Evolutionary conservation across 2,888 invertebrate species (phyloP), one percentile per base, ranked within the genome.

Genomic region (Litoditis marina): DNA sequence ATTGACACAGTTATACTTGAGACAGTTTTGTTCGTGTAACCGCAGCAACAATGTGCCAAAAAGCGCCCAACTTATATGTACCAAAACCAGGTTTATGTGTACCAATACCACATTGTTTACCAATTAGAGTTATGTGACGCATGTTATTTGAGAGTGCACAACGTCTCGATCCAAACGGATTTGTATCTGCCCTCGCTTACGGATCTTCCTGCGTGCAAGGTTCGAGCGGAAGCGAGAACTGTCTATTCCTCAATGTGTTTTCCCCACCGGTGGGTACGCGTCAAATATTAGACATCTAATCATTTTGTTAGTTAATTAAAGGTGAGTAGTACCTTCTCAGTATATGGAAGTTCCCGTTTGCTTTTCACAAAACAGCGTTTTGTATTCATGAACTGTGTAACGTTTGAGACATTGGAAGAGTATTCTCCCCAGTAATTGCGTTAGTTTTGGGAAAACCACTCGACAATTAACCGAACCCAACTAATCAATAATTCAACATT

Each of bases 171-270:
- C 71, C 68, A 30, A 31, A 53, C 16, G 71, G 68, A 2, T 32
- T 66, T 13, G 49, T 68, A 0, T 39, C 56, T 19, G 71, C 71
- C 7, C 50, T 65, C 1, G 64, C 32, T 2, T 71, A 68, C 47
- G 69, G 65, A 22, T 50, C 36, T 2, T 47, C 30, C 31, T 67
- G 70, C 34, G 53, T 56, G 42, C 70, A 68, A 59, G 65, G 67
- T 7, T 49, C 60, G 19, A 63, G 65, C 11, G 49, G 34, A 47
- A 28, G 49, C 0, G 71, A 71, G 60, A 66, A 71, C 30, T 71
- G 71, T n/a, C 63, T 71, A 6, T 68, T 55, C 51, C 53, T 71
- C 34, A 71, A 71, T 42, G 60, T 71, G 0, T 71, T 53, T 44
- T 54, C 64, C 7, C 68, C 71, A 53, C 62, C 60, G 51, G 70